A percentile compares a stretch with the other conserved stretches of the same genome.
Evolutionary conservation across 2,888 invertebrate species (phyloP).

Genomic region (Synanthedon vespiformis): DNA sequence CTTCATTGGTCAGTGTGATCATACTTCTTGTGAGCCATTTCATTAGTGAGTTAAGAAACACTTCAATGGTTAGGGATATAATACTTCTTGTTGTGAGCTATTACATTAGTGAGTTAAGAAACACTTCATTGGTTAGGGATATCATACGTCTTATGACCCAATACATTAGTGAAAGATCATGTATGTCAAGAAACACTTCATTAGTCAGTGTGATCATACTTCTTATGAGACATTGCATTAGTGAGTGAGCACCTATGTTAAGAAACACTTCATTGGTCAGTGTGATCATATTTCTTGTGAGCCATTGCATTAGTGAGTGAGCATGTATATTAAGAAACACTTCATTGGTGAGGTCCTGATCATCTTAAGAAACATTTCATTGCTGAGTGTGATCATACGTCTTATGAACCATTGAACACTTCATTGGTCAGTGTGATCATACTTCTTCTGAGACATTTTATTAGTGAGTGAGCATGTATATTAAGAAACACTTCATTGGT

Average conservation of each 20-base stretch:
- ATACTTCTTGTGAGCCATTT: no score
- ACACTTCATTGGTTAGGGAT: constrained; percentile 81
- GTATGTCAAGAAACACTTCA: constrained; percentile 84
- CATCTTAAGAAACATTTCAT: constrained; percentile 84
- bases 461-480: constrained; percentile 14
- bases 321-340: no score
- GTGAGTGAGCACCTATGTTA: constrained; percentile 8
- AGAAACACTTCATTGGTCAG: constrained; percentile 81
- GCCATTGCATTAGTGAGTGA: no score
- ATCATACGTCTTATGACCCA: neutral
- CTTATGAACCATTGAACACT: constrained; percentile 61
- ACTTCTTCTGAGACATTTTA: no score
- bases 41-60: constrained; percentile 63
- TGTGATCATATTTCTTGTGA: neutral
- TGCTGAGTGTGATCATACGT: constrained; percentile 46
- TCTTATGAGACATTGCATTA: no score
- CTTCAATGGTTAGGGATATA: constrained; percentile 78
- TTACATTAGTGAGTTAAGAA: constrained; percentile 46
- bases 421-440: constrained; percentile 75
- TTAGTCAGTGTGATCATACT: constrained; percentile 63
- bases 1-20: constrained; percentile 78
- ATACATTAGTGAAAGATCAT: no score
- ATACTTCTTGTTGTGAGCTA: neutral
- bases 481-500: constrained; percentile 86
- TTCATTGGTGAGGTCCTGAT: no score